phyloP scores from a whole-genome alignment of 2,113 vertebrate species.

The Boleophthalmus pectinirostris region DNA sequence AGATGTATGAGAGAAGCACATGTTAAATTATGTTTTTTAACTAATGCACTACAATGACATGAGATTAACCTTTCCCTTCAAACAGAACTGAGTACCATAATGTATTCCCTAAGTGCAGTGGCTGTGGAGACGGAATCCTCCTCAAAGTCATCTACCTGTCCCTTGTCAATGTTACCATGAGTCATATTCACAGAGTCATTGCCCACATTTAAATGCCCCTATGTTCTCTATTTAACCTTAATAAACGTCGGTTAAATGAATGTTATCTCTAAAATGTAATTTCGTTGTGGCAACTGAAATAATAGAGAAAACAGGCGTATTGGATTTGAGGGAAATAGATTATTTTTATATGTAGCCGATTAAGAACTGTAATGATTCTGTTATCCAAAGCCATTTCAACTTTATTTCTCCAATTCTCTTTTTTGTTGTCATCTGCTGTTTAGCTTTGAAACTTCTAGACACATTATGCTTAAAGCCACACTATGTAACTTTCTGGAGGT shows the following conservation, averaged over 20 bases:
- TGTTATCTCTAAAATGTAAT: background rate
- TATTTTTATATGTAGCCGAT: no score
- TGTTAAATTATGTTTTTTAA: background rate
- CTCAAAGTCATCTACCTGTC: background rate
- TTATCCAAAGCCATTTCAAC: no score
- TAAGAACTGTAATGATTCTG: no score
- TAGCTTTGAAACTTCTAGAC: no score
- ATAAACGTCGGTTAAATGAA: background rate
- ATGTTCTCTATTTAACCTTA: conserved; percentile 1
- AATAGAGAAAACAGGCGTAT: no score
- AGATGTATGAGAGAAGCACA: background rate
- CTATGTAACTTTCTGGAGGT: no score
- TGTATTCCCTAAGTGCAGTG: conserved; percentile 6
- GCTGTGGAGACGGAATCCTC: background rate
- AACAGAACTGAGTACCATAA: conserved; percentile 4
- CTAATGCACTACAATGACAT: background rate
- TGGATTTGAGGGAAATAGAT: no score
- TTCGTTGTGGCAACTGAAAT: background rate
- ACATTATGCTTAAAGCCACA: no score
- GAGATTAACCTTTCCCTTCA: conserved; percentile 8
- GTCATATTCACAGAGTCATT: conserved; percentile 8
- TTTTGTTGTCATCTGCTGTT: no score
- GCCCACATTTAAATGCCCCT: background rate
- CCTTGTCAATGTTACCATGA: conserved; percentile 7
- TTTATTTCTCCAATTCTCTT: no score